A percentile compares a stretch with the other conserved stretches of the same genome.
Evolutionary conservation across 2,888 invertebrate species (phyloP).

Genomic region (Piscicola geometra): DNA sequence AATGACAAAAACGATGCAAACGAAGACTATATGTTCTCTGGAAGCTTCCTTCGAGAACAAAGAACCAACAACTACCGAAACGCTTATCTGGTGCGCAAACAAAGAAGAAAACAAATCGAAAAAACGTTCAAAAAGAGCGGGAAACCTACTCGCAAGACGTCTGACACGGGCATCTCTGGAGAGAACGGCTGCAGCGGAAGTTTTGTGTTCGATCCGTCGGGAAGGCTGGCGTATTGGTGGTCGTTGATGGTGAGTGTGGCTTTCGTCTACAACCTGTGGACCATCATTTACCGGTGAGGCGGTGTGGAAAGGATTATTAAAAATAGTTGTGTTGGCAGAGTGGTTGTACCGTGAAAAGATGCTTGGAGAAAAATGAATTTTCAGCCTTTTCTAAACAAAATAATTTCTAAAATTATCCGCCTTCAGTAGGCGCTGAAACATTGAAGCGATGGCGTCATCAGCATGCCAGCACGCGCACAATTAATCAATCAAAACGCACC

Average conservation of each 20-base stretch:
- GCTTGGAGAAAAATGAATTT: too few relatives aligned
- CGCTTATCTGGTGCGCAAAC: constrained; percentile 48
- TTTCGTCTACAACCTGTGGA: constrained; percentile 54
- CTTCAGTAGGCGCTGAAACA: too few relatives aligned
- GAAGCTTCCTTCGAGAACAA: neutral
- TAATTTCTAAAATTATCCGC: too few relatives aligned
- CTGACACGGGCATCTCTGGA: neutral
- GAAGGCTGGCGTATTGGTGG: constrained; percentile 66
- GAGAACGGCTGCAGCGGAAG: neutral
- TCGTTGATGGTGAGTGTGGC: constrained; percentile 54
- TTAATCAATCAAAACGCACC: too few relatives aligned
- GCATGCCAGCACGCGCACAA: too few relatives aligned
- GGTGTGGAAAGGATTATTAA: too few relatives aligned
- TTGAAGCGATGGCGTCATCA: too few relatives aligned
- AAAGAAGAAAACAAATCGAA: constrained; percentile 55
- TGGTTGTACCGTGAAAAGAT: too few relatives aligned
- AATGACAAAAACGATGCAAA: neutral
- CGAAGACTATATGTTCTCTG: neutral
- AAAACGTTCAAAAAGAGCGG: constrained; percentile 47
- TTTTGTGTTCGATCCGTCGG: constrained; percentile 89
- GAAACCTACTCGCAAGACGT: neutral
- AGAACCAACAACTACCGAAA: neutral
- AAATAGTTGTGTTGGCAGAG: too few relatives aligned
- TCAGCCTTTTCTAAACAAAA: too few relatives aligned
- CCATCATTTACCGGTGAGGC: constrained; percentile 65